Conservation (phyloP, 2,888 invertebrate genomes). For the Brachylomia viminalis region DNA sequence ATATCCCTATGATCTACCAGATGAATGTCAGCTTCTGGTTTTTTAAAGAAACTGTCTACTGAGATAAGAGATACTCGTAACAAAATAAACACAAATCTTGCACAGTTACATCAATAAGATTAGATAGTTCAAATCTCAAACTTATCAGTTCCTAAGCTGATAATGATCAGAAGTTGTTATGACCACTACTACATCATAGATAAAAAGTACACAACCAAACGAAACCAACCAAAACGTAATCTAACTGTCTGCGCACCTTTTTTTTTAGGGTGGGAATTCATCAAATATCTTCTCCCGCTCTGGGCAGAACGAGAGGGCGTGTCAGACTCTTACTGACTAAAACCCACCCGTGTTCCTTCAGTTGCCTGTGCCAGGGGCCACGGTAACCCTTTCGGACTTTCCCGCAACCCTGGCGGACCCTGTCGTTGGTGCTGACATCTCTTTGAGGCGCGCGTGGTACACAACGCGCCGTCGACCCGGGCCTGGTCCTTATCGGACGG, state of each 20-base stretch:
- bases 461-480: no score
- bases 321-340: no score
- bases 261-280: no score
- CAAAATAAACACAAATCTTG: background rate
- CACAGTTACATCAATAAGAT: slow-evolving; percentile 16
- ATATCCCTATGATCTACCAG: background rate
- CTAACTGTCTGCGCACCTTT: background rate
- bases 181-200: background rate
- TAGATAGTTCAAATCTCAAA: slow-evolving; percentile 4
- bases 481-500: no score
- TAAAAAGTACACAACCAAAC: background rate
- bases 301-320: no score
- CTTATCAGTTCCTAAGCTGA: background rate
- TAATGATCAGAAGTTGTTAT: background rate
- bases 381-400: no score
- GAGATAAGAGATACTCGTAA: slow-evolving; percentile 24
- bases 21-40: background rate
- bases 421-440: no score
- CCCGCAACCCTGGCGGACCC: no score
- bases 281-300: no score
- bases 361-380: no score
- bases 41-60: background rate
- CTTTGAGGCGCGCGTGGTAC: no score
- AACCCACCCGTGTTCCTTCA: no score
- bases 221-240: background rate